A percentile compares a stretch with the other conserved stretches of the same genome.
Conservation (phyloP, 2,113 vertebrate genomes). For the Platysternon megacephalum region DNA sequence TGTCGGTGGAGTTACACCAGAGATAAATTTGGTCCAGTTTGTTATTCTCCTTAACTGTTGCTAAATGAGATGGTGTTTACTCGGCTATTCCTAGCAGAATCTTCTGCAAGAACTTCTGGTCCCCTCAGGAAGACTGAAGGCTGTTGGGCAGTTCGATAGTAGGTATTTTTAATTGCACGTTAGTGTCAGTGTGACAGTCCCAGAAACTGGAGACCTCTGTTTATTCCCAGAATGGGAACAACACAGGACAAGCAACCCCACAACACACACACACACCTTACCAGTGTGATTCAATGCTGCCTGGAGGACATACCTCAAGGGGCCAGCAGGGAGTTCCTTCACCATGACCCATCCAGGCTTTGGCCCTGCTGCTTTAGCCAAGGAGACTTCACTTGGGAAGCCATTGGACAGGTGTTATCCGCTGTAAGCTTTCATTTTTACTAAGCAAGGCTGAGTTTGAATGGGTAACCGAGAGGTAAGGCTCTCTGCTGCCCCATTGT, state of each 20-base stretch:
- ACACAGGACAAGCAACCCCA: background rate
- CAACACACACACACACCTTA: background rate
- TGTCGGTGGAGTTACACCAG: background rate
- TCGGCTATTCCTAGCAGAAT: background rate
- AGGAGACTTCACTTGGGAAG: slow-evolving; percentile 11
- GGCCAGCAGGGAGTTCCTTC: slow-evolving; percentile 13
- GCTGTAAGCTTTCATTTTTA: slow-evolving; percentile 56
- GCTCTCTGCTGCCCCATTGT: no score
- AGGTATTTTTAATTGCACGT: background rate
- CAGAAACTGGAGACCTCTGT: background rate
- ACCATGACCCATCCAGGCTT: slow-evolving; percentile 18
- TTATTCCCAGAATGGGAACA: background rate
- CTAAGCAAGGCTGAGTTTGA: slow-evolving; percentile 12
- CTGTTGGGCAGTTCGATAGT: background rate
- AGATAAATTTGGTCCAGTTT: background rate
- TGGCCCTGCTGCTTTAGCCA: slow-evolving; percentile 35
- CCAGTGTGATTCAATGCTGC: background rate
- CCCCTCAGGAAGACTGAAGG: background rate
- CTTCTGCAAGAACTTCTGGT: background rate
- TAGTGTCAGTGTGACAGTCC: background rate
- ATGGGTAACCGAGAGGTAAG: slow-evolving; percentile 26
- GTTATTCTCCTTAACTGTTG: background rate
- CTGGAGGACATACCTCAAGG: background rate
- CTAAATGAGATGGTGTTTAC: background rate
- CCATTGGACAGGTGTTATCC: slow-evolving; percentile 7